Percentiles rank a stretch among this genome's conserved stretches.
Evolutionary conservation across 2,888 invertebrate species (phyloP).

Genomic region (Bibio marci): DNA sequence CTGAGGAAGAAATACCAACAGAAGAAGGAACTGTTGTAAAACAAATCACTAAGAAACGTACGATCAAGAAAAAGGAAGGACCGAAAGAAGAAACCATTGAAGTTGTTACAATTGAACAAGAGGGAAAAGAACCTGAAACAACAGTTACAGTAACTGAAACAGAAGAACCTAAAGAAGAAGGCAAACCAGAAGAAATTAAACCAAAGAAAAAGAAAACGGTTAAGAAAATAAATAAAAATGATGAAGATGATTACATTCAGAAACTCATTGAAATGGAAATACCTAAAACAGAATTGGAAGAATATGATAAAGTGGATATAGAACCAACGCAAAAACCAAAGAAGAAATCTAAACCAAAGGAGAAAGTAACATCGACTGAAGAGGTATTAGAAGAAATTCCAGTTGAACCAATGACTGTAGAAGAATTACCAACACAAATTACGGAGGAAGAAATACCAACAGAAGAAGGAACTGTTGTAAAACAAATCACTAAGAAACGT

Average conservation of each 20-base stretch:
- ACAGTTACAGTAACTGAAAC: constrained; percentile 18
- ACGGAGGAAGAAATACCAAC: constrained; percentile 4
- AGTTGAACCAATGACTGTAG: neutral
- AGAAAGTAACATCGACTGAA: constrained; percentile 8
- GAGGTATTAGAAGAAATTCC: constrained; percentile 12
- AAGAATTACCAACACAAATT: too few relatives aligned
- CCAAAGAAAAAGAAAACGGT: constrained; percentile 6
- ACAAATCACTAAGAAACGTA: constrained; percentile 19
- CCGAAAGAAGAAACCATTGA: constrained; percentile 21
- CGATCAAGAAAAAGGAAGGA: constrained; percentile 23
- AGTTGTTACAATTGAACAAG: constrained; percentile 20
- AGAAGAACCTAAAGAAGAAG: constrained; percentile 13
- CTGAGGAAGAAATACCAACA: constrained; percentile 9
- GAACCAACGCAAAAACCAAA: constrained; percentile 13
- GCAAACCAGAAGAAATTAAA: constrained; percentile 1
- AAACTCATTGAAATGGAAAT: constrained; percentile 25
- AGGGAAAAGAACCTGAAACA: constrained; percentile 23
- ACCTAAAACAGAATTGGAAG: constrained; percentile 15
- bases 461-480: constrained; percentile 4
- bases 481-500: constrained; percentile 18
- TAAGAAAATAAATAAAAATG: constrained; percentile 5
- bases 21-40: constrained; percentile 5
- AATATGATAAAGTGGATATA: constrained; percentile 8
- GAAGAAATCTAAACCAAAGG: constrained; percentile 15
- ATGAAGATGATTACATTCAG: constrained; percentile 23